These are phyloP conservation scores for Euleptes europaea DNA, from an alignment of 2,113 vertebrate genomes.

Conservation along the genomic window DNA sequence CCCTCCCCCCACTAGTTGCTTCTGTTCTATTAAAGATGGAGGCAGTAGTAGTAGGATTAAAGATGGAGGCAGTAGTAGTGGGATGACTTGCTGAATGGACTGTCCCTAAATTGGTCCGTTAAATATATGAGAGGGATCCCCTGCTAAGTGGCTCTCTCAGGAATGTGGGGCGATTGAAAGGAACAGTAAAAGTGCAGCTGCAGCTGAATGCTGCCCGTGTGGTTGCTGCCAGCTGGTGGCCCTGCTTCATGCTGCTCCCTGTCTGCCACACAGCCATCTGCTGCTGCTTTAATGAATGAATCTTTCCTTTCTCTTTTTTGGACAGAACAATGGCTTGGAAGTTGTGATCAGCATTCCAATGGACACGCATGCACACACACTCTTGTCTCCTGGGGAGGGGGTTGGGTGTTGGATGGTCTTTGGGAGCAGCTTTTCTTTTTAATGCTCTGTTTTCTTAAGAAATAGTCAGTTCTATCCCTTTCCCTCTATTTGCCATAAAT, in stretches of 20 bases:
- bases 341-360: slow-evolving; percentile 67
- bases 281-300: slow-evolving; percentile 71
- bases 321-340: slow-evolving; percentile 70
- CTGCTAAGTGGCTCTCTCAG: slow-evolving; percentile 36
- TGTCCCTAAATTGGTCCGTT: slow-evolving; percentile 5
- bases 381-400: slow-evolving; percentile 1
- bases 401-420: neutral
- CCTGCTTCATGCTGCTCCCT: slow-evolving; percentile 64
- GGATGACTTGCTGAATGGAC: neutral
- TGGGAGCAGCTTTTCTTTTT: slow-evolving; percentile 4
- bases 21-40: neutral
- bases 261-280: slow-evolving; percentile 74
- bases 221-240: slow-evolving; percentile 56
- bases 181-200: slow-evolving; percentile 43
- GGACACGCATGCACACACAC: slow-evolving; percentile 13
- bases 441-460: slow-evolving; percentile 14
- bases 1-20: neutral
- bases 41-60: neutral
- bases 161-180: slow-evolving; percentile 45
- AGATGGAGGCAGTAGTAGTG: neutral
- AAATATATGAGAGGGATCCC: slow-evolving; percentile 20
- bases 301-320: slow-evolving; percentile 44
- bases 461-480: neutral
- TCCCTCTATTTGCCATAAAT: neutral
- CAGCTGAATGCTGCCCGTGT: slow-evolving; percentile 50